Base-by-base conservation (phyloP, 2,797 vertebrate genomes). In the Cichlasoma orientale region DNA sequence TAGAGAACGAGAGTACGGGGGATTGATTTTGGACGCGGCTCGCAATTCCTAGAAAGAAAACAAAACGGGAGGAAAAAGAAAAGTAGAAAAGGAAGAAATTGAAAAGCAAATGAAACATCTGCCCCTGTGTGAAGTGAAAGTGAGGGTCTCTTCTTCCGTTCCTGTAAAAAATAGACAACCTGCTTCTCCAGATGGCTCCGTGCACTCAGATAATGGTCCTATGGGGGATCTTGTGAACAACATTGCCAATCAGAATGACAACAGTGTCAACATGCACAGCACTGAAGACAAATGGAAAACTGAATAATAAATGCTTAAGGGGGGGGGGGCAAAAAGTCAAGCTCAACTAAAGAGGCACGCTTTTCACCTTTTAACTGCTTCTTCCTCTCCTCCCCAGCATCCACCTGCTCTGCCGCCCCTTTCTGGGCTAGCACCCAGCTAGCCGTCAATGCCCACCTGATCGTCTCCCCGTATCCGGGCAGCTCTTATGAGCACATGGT, bases 381-480 rank as follows among this genome's bases (percentile, higher is more conserved):
- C 69, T 27, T 84, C 63, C 73, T 81, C 54, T 81, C 63, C 59
- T 55, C 76, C 80, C 72, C 25, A 63, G 61, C 53, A 44, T 85
- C 75, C 82, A 84, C 74, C 78, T 87, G 82, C 81, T 82, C 80
- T 1, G 36, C 63, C 72, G 5, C 66, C 33, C 36, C 59, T 44
- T 72, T 86, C 86, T 72, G 82, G 85, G 86, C 85, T 38, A 36
- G 70, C 76, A 74, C 83, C 90, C 86, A 83, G 71, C 59, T 76
- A 76, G 56, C 78, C 73, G 21, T 84, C 86, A 82, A 47, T 18
- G 61, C 77, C 87, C 86, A 93, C 86, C 91, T 90, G 85, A 88
- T 78, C 75, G 78, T 63, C 87, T 77, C 70, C 25, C 25, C 52
- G 23, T 71, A 85, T 92, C 79, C 74, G 74, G 89, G 72, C 85